These are phyloP conservation scores for Australoheros scitulus DNA, from an alignment of 2,113 vertebrate genomes.

Conservation along the genomic window DNA sequence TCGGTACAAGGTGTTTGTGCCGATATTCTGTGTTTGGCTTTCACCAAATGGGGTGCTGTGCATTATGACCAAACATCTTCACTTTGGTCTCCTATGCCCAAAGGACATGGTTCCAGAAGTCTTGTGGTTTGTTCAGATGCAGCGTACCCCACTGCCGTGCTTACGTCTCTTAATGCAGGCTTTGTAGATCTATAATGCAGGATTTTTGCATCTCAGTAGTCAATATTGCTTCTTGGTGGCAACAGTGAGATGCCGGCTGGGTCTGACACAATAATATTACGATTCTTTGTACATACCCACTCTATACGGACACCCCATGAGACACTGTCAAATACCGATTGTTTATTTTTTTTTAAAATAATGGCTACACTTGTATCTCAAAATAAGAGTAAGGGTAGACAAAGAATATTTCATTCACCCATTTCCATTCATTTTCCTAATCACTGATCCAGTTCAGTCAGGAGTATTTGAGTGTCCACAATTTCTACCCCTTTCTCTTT, in stretches of 20 bases:
- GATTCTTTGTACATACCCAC: neutral
- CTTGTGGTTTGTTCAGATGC: neutral
- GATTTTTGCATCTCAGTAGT: neutral
- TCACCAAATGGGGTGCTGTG: neutral
- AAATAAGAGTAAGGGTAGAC: neutral
- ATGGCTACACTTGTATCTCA: neutral
- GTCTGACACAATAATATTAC: neutral
- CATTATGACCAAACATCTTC: neutral
- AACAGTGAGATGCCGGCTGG: neutral
- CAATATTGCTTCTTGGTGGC: neutral
- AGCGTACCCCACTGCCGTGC: neutral
- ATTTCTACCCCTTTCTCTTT: neutral
- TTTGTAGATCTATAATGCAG: neutral
- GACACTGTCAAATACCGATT: neutral
- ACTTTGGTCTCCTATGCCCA: neutral
- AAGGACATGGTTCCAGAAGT: neutral
- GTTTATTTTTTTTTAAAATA: neutral
- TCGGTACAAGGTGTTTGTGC: no score
- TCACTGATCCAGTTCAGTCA: neutral
- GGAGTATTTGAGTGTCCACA: neutral
- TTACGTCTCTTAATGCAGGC: neutral
- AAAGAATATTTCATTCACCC: neutral
- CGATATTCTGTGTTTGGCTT: neutral
- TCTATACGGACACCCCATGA: neutral
- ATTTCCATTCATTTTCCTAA: neutral